phyloP scores from a whole-genome alignment of 2,888 invertebrate genomes.

The Morpho deidamia region DNA sequence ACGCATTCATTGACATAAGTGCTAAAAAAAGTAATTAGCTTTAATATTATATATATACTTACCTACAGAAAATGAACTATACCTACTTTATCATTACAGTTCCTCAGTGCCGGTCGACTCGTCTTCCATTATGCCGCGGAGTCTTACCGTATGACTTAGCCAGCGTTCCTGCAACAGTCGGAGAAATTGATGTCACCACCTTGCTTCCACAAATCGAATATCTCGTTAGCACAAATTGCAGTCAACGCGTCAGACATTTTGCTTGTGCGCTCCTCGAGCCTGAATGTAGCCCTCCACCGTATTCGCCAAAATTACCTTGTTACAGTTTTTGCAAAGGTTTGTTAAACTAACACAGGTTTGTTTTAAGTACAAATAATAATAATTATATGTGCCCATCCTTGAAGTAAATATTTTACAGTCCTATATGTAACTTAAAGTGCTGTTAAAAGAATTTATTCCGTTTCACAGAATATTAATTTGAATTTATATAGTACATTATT shows the following conservation, averaged over 20 bases:
- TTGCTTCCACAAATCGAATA: conserved; percentile 78
- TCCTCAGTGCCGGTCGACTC: conserved; percentile 72
- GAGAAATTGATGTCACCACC: conserved; percentile 50
- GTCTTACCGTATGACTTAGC: conserved; percentile 83
- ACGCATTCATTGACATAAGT: no score
- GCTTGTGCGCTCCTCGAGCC: conserved; percentile 82
- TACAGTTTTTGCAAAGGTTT: conserved; percentile 81
- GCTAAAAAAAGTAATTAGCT: no score
- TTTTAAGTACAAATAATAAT: no score
- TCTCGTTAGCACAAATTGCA: conserved; percentile 81
- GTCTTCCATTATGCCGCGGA: conserved; percentile 77
- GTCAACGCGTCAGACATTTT: conserved; percentile 79
- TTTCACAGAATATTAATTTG: no score
- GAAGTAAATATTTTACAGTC: no score
- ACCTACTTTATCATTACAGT: conserved; percentile 41
- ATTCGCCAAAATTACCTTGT: conserved; percentile 80
- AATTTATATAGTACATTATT: no score
- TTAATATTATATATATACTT: no score
- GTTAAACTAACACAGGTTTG: neutral
- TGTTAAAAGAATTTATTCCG: no score
- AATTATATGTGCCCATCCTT: no score
- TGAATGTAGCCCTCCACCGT: conserved; percentile 80
- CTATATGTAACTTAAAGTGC: no score
- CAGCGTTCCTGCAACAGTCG: conserved; percentile 61
- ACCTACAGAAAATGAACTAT: neutral